Conservation (phyloP, 1,140 invertebrate species). For the Steinernema khuongi region DNA sequence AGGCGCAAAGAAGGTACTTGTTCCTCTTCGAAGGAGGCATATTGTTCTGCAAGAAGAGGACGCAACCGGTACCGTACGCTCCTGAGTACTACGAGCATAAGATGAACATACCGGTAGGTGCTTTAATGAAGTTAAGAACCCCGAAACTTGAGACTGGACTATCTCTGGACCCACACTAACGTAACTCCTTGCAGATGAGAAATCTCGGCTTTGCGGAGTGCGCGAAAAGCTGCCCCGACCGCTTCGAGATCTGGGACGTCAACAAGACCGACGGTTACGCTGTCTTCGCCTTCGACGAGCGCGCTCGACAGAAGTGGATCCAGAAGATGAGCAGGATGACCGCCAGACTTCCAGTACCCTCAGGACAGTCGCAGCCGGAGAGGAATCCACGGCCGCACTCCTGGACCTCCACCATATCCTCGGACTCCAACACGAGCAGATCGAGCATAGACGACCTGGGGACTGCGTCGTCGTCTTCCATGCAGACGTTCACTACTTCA, state of each 20-base stretch:
- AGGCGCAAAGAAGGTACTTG: slow-evolving; percentile 44
- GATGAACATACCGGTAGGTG: slow-evolving; percentile 47
- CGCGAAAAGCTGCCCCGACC: slow-evolving; percentile 32
- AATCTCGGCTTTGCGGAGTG: slow-evolving; percentile 48
- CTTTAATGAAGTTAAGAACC: no score
- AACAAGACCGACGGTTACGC: slow-evolving; percentile 52
- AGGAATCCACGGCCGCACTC: background rate
- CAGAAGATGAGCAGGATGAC: slow-evolving; percentile 16
- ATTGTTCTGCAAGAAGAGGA: slow-evolving; percentile 55
- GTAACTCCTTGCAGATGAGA: slow-evolving; percentile 38
- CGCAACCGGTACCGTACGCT: slow-evolving; percentile 41
- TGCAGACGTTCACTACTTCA: background rate
- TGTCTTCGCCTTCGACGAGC: slow-evolving; percentile 45
- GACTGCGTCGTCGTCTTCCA: background rate
- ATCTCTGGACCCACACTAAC: slow-evolving; percentile 24
- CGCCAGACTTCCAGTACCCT: background rate
- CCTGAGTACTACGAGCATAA: slow-evolving; percentile 58
- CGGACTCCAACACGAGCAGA: slow-evolving; percentile 4
- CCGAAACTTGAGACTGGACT: slow-evolving; percentile 19
- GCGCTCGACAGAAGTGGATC: slow-evolving; percentile 49
- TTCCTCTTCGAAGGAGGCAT: slow-evolving; percentile 58
- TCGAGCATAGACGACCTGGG: background rate
- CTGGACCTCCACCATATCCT: background rate
- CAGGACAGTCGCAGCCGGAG: background rate
- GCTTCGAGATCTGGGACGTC: slow-evolving; percentile 56